phyloP scores from a whole-genome alignment of 2,797 vertebrate species.

The Pangasius sanitwongsei region DNA sequence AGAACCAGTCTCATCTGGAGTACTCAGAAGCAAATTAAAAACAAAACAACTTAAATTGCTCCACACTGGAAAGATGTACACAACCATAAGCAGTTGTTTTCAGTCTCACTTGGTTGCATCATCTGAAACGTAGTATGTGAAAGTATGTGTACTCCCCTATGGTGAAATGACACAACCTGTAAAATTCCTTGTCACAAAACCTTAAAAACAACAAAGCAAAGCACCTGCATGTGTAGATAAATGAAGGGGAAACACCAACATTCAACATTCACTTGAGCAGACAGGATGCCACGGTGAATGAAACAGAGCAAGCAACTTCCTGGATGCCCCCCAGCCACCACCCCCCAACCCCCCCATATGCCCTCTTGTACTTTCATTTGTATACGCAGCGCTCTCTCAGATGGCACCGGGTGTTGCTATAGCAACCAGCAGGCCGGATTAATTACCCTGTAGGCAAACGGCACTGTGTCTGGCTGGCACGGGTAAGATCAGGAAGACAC shows the following conservation, averaged over 20 bases:
- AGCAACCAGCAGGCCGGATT: slow-evolving; percentile 61
- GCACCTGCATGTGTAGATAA: neutral
- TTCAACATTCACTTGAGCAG: neutral
- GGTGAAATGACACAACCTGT: neutral
- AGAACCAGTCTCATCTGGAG: neutral
- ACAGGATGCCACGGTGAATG: slow-evolving; percentile 29
- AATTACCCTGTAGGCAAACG: slow-evolving; percentile 54
- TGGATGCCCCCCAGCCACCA: neutral
- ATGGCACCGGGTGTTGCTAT: slow-evolving; percentile 61
- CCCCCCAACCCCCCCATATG: neutral
- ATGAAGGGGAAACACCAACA: neutral
- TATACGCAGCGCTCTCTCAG: slow-evolving; percentile 56
- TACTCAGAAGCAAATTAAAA: neutral
- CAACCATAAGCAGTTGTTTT: neutral
- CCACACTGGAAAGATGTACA: neutral
- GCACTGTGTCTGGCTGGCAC: slow-evolving; percentile 40
- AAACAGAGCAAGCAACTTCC: slow-evolving; percentile 28
- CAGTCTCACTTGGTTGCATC: neutral
- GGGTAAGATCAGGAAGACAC: slow-evolving; percentile 42
- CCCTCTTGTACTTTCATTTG: slow-evolving; percentile 18
- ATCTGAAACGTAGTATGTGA: neutral
- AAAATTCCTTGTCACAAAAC: neutral
- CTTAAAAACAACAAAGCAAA: neutral
- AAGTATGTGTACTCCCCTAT: neutral
- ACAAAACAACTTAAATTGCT: neutral